Percentiles rank a stretch among this genome's conserved stretches.
These are phyloP conservation scores for Melanotaenia duboulayi DNA, from an alignment of 2,113 vertebrate genomes.

Conservation along the genomic window DNA sequence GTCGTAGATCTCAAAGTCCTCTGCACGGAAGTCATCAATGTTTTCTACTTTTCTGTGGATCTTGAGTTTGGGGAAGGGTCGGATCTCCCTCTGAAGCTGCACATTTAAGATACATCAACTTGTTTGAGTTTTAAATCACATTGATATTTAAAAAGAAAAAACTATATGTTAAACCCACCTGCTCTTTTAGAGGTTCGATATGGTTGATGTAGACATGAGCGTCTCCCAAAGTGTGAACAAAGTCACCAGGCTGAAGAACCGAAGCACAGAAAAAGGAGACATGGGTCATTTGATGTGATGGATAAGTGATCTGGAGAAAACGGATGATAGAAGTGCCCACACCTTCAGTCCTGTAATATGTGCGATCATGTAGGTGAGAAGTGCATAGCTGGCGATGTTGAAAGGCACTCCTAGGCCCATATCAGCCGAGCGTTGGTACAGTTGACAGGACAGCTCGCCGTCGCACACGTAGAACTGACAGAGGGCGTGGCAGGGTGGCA, in stretches of 20 bases:
- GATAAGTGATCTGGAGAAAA: not conserved
- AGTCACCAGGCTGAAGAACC: constrained; percentile 89
- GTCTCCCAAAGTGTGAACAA: constrained; percentile 95
- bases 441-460: constrained; percentile 94
- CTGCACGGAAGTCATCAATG: constrained; percentile 89
- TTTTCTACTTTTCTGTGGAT: constrained; percentile 89
- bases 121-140: not conserved
- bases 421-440: constrained; percentile 96
- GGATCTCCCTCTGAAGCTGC: constrained; percentile 92
- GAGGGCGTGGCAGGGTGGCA: constrained; percentile 95
- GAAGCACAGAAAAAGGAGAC: not conserved
- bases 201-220: constrained; percentile 96
- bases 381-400: constrained; percentile 96
- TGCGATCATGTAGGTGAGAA: constrained; percentile 97
- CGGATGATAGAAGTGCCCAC: not conserved
- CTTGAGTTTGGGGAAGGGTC: constrained; percentile 92
- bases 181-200: constrained; percentile 89
- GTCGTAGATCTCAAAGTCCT: constrained; percentile 92
- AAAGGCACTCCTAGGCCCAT: constrained; percentile 98
- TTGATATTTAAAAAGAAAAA: not conserved
- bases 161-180: constrained; percentile 79
- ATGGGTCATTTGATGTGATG: not conserved
- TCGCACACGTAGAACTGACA: constrained; percentile 95
- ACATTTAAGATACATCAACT: constrained; percentile 1
- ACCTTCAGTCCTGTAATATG: constrained; percentile 95